Percentiles rank a stretch among this genome's conserved stretches.
Evolutionary conservation across 2,797 vertebrate genomes (phyloP).

Genomic region (Smutsia temminckii): DNA sequence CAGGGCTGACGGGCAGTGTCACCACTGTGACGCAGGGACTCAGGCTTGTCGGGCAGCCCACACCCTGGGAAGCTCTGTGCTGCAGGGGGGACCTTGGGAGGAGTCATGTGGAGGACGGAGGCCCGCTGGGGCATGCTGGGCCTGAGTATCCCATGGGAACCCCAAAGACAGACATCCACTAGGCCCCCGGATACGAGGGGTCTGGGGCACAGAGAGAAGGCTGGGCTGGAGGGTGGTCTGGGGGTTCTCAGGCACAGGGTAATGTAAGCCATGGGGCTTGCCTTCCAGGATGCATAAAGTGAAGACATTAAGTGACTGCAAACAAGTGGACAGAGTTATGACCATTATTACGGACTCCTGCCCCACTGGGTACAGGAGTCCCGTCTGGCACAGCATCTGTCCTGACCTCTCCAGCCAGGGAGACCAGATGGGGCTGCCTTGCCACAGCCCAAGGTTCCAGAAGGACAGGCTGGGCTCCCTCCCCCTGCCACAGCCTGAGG

Average conservation of each 20-base stretch:
- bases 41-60: background rate
- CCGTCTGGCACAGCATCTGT: background rate
- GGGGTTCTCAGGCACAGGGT: background rate
- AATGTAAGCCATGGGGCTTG: background rate
- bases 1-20: background rate
- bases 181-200: background rate
- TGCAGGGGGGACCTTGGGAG: background rate
- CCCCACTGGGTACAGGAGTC: background rate
- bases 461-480: background rate
- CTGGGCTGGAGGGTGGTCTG: too few species aligned
- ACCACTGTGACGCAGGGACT: accelerated
- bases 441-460: background rate
- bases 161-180: background rate
- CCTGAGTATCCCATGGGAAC: background rate
- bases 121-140: background rate
- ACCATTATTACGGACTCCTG: background rate
- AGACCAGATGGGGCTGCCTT: accelerated
- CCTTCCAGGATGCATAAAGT: background rate
- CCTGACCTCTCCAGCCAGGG: background rate
- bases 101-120: background rate
- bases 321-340: background rate
- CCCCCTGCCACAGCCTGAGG: accelerated
- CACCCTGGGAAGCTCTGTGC: background rate
- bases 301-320: background rate
- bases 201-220: background rate